Evolutionary conservation across 1,140 invertebrate species (phyloP).

Genomic region (Psix sp.): DNA sequence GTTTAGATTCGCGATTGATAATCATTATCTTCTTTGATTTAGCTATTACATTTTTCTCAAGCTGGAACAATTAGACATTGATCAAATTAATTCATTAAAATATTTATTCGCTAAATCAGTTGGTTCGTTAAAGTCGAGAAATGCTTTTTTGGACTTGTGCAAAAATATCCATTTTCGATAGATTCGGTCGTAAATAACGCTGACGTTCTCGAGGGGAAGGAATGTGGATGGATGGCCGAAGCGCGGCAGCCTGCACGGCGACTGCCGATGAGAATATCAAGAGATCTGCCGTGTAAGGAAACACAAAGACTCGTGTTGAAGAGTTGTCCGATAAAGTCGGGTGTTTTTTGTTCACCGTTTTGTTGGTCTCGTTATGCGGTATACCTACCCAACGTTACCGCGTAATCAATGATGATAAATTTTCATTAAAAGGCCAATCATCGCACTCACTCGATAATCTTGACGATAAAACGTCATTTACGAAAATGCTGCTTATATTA

Average conservation of each 20-base stretch:
- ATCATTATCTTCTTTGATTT: too few relatives aligned
- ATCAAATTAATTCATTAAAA: constrained; percentile 21
- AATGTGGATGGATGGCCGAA: constrained; percentile 57
- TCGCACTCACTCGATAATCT: constrained; percentile 29
- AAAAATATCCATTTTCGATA: constrained; percentile 47
- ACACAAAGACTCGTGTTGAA: constrained; percentile 56
- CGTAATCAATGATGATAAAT: constrained; percentile 49
- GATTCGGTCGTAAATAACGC: constrained; percentile 45
- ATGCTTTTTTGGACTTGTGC: constrained; percentile 19
- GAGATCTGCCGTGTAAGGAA: constrained; percentile 57
- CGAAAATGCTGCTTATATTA: constrained; percentile 26
- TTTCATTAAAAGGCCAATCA: constrained; percentile 50
- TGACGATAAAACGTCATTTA: constrained; percentile 42
- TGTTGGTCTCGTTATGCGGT: constrained; percentile 29
- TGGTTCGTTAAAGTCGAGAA: constrained; percentile 9
- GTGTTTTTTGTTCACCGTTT: constrained; percentile 31
- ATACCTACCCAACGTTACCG: constrained; percentile 10
- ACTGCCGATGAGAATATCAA: constrained; percentile 69
- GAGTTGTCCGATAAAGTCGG: constrained; percentile 47
- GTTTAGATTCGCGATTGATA: too few relatives aligned
- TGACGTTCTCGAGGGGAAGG: constrained; percentile 30
- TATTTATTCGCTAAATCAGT: constrained; percentile 7
- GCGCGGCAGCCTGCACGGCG: constrained; percentile 66
- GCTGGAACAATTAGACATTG: too few relatives aligned
- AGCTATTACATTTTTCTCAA: too few relatives aligned